Percentiles rank a stretch among this genome's conserved stretches.
Conservation (phyloP, 53 echinoderm and acorn worm species). For the Henricia sp. region DNA sequence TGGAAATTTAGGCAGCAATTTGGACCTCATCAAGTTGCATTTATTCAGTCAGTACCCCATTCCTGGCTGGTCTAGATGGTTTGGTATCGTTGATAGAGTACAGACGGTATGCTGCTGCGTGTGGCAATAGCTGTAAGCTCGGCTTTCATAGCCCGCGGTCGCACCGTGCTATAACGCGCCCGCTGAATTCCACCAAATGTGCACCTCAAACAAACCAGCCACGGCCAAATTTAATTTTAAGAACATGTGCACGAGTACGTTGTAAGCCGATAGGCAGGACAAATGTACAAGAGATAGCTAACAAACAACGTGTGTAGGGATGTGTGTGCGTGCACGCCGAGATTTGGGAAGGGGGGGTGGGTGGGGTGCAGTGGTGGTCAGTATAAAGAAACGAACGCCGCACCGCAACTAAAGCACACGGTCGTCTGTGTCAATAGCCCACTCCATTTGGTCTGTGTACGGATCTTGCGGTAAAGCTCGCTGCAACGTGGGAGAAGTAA, state of each 20-base stretch:
- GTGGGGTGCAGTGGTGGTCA: too few relatives aligned
- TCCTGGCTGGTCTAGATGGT: not conserved
- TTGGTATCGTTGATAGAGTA: not conserved
- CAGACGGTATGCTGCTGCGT: slow-evolving; percentile 4
- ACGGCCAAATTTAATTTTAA: slow-evolving; percentile 55
- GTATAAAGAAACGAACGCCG: not conserved
- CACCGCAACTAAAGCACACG: slow-evolving; percentile 34
- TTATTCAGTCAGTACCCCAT: slow-evolving; percentile 20
- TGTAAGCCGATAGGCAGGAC: slow-evolving; percentile 57
- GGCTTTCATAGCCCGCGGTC: slow-evolving; percentile 39
- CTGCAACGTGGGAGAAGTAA: not conserved
- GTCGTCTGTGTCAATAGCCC: slow-evolving; percentile 42
- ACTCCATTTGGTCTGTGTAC: slow-evolving; percentile 30
- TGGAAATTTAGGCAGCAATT: too few relatives aligned
- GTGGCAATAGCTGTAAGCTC: slow-evolving; percentile 47
- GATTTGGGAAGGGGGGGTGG: not conserved
- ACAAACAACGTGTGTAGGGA: slow-evolving; percentile 20
- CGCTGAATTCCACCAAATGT: slow-evolving; percentile 31
- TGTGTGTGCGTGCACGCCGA: slow-evolving; percentile 6
- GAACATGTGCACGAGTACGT: slow-evolving; percentile 51
- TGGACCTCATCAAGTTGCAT: slow-evolving; percentile 2
- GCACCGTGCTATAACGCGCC: slow-evolving; percentile 34
- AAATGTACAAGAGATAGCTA: slow-evolving; percentile 45
- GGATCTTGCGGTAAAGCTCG: slow-evolving; percentile 3
- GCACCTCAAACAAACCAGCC: slow-evolving; percentile 16